Evolutionary conservation across 2,113 vertebrate species (phyloP).

Genomic region (Spilogale gracilis): DNA sequence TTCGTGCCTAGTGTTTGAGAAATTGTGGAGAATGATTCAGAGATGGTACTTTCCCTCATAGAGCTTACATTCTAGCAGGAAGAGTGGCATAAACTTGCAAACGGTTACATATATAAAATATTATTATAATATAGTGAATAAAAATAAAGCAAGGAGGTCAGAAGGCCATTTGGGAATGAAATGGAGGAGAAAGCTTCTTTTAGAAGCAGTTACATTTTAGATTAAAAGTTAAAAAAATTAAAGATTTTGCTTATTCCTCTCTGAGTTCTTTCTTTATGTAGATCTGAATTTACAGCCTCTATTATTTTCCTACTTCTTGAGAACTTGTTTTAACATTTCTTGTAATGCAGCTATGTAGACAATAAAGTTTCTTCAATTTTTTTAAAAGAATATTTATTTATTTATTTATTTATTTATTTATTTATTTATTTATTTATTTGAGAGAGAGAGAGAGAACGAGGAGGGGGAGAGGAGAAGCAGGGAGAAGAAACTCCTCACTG

Average conservation of each 20-base stretch:
- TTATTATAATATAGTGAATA: not conserved
- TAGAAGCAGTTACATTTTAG: not conserved
- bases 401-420: not conserved
- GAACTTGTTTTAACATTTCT: not conserved
- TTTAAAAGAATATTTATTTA: not conserved
- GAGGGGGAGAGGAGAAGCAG: not conserved
- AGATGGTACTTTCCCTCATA: not conserved
- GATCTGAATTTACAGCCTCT: constrained; percentile 3
- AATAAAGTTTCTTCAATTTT: not conserved
- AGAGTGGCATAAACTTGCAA: not conserved
- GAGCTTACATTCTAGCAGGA: not conserved
- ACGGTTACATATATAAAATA: not conserved
- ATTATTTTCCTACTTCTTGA: not conserved
- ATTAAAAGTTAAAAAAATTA: not conserved
- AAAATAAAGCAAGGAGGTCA: not conserved
- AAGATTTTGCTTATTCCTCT: not conserved
- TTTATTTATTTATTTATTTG: not conserved
- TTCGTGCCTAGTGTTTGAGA: not conserved
- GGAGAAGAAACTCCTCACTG: not conserved
- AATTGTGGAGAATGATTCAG: not conserved
- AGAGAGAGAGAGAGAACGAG: not conserved
- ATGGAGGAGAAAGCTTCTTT: not conserved
- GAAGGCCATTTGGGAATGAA: not conserved
- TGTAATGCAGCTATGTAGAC: not conserved
- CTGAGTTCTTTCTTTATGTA: not conserved